Conservation (phyloP, 2,888 invertebrate species). For the Horisme vitalbata region DNA sequence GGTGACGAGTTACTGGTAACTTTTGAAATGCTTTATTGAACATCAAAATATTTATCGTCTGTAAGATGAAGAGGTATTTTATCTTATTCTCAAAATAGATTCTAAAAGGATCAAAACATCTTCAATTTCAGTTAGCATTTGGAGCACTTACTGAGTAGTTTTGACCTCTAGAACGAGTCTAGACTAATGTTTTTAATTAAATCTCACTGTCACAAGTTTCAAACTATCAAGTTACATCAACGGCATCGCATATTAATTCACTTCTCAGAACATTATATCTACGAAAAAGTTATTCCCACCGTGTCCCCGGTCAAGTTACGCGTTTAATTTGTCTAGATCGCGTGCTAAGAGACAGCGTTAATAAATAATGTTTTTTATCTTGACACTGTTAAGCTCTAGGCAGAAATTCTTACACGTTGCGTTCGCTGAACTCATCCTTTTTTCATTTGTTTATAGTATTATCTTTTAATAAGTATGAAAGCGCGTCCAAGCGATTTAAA, state of each 20-base stretch:
- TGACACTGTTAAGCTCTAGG: slow-evolving; percentile 63
- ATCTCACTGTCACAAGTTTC: slow-evolving; percentile 32
- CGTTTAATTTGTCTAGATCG: slow-evolving; percentile 79
- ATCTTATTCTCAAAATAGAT: too few species aligned
- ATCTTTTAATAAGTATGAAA: slow-evolving; percentile 43
- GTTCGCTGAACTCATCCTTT: slow-evolving; percentile 65
- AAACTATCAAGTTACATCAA: slow-evolving; percentile 42
- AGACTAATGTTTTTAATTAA: slow-evolving; percentile 41
- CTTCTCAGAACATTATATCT: slow-evolving; percentile 53
- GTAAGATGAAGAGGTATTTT: too few species aligned
- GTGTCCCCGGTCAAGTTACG: slow-evolving; percentile 71
- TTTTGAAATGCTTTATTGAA: background rate
- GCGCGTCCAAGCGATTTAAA: slow-evolving; percentile 37
- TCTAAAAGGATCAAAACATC: too few species aligned
- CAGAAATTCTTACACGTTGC: slow-evolving; percentile 78
- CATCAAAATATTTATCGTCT: too few species aligned
- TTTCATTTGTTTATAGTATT: slow-evolving; percentile 42
- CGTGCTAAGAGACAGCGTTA: slow-evolving; percentile 65
- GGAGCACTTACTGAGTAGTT: background rate
- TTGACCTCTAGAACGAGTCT: slow-evolving; percentile 12
- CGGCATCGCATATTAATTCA: slow-evolving; percentile 43
- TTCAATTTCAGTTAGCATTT: background rate
- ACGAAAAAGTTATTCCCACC: slow-evolving; percentile 54
- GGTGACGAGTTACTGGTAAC: slow-evolving; percentile 3
- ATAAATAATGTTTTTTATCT: slow-evolving; percentile 80